These are phyloP conservation scores for Amphibalanus amphitrite DNA, from an alignment of 1,140 invertebrate species.

Conservation along the genomic window DNA sequence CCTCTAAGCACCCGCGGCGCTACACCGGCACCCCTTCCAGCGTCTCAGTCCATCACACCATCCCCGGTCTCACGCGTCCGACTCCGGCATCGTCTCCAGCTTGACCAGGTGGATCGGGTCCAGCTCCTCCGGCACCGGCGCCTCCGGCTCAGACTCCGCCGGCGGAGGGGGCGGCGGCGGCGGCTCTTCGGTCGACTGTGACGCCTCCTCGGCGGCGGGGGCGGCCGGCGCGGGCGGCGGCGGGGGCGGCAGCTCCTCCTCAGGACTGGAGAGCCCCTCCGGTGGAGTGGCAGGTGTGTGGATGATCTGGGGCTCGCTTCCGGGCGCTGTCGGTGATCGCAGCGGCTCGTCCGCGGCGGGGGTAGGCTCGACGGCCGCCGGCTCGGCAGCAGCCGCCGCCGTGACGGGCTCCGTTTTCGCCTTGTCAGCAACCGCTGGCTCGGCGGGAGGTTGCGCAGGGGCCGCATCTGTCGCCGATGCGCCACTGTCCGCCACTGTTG, in stretches of 20 bases:
- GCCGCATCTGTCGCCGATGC: no score
- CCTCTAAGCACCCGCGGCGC: no score
- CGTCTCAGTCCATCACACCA: no score
- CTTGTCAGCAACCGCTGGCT: no score
- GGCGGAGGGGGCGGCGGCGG: background rate
- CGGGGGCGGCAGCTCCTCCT: background rate
- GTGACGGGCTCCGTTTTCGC: no score
- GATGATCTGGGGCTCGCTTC: background rate
- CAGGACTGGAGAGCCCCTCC: background rate
- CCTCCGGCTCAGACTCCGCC: background rate
- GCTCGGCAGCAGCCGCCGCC: background rate
- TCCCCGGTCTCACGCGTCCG: background rate
- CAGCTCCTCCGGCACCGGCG: background rate
- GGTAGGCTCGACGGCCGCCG: background rate
- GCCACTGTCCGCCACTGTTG: no score
- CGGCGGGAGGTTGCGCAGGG: no score
- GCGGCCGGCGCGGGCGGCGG: background rate
- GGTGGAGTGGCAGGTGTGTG: constrained; percentile 4
- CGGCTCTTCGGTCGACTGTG: background rate
- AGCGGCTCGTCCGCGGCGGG: background rate
- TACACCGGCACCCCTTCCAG: no score
- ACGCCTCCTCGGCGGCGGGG: background rate
- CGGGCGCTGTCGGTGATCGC: background rate
- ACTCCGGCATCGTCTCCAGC: constrained; percentile 4
- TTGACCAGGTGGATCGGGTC: constrained; percentile 2